Evolutionary conservation across 1,140 invertebrate genomes (phyloP), one percentile per base, ranked within the genome.

Genomic region (Drosophila persimilis): DNA sequence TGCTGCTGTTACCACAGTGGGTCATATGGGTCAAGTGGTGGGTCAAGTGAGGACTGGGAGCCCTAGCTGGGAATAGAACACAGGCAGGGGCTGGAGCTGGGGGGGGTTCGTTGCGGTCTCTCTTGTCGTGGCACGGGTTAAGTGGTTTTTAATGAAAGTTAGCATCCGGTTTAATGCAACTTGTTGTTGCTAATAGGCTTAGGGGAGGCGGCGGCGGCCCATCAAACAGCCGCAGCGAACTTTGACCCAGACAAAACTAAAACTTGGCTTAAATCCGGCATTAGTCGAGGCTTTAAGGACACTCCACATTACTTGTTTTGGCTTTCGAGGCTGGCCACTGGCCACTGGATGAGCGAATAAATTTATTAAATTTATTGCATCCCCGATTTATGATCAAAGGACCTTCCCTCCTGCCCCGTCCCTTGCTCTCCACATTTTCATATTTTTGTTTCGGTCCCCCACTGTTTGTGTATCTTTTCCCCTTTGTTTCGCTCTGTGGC

Each of bases 131-230:
- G 61, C 72, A 63, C 71, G 74, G 83, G 78, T 83, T 86, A 86
- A 86, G 84, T 86, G 83, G 77, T 75, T 86, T 86, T 86, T 86
- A 86, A 86, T 86, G 83, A 86, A 86, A 86, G 83, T 86, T 86
- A 84, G 78, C 80, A 86, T 85, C 78, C 83, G 83, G 60, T 88
- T 88, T 72, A 78, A 81, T 89, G 83, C 74, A 84, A 83, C 78
- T 86, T 81, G 70, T 81, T 77, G 74, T 78, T 74, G 74, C 57
- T 71, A 86, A 77, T 88, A 77, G 66, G 67, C 74, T 55, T 76
- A 77, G 51, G 56, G 47, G 20, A 0, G 17, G 17, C 17, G 17
- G 17, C 17, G 17, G 17, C 17, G 17, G 17, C 57, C 8, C n/a
- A 29, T 39, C 35, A 39, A 39, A 13, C 35, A 39, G 11, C 35